Evolutionary conservation across 2,113 vertebrate genomes (phyloP), one percentile per base, ranked within the genome.

Genomic region (Ranitomeya imitator): DNA sequence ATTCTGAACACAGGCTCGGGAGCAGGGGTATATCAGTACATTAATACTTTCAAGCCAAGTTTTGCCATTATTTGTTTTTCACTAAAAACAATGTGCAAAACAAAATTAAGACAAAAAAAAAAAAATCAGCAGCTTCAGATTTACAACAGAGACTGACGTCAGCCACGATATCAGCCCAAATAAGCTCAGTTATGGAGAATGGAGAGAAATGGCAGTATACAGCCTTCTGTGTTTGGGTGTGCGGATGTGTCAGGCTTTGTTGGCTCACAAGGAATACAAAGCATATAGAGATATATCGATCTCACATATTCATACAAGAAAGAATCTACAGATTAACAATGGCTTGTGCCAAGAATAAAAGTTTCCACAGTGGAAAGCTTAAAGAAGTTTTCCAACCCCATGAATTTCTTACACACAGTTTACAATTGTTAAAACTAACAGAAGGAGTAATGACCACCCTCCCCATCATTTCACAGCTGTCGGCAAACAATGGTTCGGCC

Each of bases 21-120:
- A 59, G n/a, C n/a, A 80, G 6, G 16, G 54, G 54, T 16, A 79
- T 57, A 80, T 63, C 26, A 61, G 26, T 37, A 61, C 8, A 60
- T 21, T 63, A 63, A 83, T 83, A 83, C 59, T 83, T 67, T 54
- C 61, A 83, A 83, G 81, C 81, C 13, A 65, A n/a, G 4, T 61
- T 82, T 45, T 78, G 7, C 12, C 12, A 10, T 57, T 57, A 0
- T 26, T 23, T 23, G 2, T 12, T 79, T 52, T 55, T 59, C n/a
- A 31, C n/a, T 37, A 6, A 65, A 83, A 52, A 83, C 37, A 83
- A 83, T 69, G 81, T 83, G 81, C 81, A 84, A 84, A 83, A 84
- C 71, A 71, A 71, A 84, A 84, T 71, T 54, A 84, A 84, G 82
- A 84, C 60, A 71, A 23, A 84, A 76, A 73, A 45, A 45, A 45